These are phyloP conservation scores for Limenitis camilla DNA, from an alignment of 2,888 invertebrate species.

Conservation along the genomic window DNA sequence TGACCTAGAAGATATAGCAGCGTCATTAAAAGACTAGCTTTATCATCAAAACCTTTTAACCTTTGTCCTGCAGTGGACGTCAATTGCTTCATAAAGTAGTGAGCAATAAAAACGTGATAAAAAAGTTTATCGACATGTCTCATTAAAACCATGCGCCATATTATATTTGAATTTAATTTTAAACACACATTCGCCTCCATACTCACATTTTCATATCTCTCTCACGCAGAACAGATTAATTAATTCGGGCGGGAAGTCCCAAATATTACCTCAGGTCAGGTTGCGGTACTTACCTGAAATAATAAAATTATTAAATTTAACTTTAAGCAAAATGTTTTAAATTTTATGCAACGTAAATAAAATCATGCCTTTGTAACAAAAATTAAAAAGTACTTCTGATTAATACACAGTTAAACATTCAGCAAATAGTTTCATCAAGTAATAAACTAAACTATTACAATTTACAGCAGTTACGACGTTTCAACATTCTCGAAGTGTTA, in stretches of 20 bases:
- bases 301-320: slow-evolving; percentile 18
- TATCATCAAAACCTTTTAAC: too few relatives aligned
- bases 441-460: too few relatives aligned
- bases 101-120: background rate
- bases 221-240: slow-evolving; percentile 13
- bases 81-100: background rate
- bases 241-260: slow-evolving; percentile 8
- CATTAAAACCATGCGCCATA: slow-evolving; percentile 1
- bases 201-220: slow-evolving; percentile 14
- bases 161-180: slow-evolving; percentile 1
- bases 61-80: background rate
- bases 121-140: background rate
- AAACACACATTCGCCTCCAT: slow-evolving; percentile 1
- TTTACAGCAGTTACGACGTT: too few relatives aligned
- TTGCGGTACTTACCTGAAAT: slow-evolving; percentile 21
- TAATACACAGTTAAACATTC: too few relatives aligned
- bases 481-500: too few relatives aligned
- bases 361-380: too few relatives aligned
- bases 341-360: background rate
- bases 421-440: too few relatives aligned
- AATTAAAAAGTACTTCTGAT: too few relatives aligned
- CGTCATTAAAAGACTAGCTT: too few relatives aligned
- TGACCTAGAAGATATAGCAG: background rate
- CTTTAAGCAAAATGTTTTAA: slow-evolving; percentile 2
- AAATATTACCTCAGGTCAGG: slow-evolving; percentile 10